Evolutionary conservation across 2,888 invertebrate genomes (phyloP), one percentile per base, ranked within the genome.

Genomic region (Eristalis arbustorum): DNA sequence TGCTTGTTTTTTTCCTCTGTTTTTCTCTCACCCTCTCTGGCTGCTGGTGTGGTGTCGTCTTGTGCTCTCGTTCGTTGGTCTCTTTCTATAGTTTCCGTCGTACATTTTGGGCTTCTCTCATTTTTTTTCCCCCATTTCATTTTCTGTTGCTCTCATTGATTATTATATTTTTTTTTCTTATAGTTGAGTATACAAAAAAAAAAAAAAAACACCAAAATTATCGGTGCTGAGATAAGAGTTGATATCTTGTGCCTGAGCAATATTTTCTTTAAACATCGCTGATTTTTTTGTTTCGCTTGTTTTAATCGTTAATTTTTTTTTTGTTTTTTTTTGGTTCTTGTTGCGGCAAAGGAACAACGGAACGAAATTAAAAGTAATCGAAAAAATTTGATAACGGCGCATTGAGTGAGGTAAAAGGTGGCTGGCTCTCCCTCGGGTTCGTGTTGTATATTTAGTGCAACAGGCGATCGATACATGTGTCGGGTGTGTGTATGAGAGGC

Each of bases 291-390:
- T 56, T 8, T 49, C 49, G 18, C 49, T 49, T 49, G 18, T 49
- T 49, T 49, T 49, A 49, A 49, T 49, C 49, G 18, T 8, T 80
- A 10, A 37, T 71, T 49, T 62, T 67, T 31, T 49, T 71, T 49
- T 62, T 37, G 72, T 37, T 82, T 64, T 5, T 34, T 23, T 74
- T 49, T 11, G 25, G 18, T 49, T 42, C 49, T 49, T 49, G 49
- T 31, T 49, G 18, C 1, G n/a, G 49, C 49, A 23, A 69, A 83
- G 71, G 64, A 83, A 87, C 87, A 87, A 83, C 83, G 75, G 75
- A 87, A 87, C 87, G 83, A 87, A 87, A 87, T 87, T 87, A 87
- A 87, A 87, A 87, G 87, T 87, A 83, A 87, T 87, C 87, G 78
- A 87, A 87, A 74, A 83, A 83, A 63, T 23, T 79, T 83, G 87